A percentile compares a stretch with the other conserved stretches of the same genome.
These are phyloP conservation scores for Campylorhamphus procurvoides DNA, from an alignment of 2,113 vertebrate species.

Conservation along the genomic window DNA sequence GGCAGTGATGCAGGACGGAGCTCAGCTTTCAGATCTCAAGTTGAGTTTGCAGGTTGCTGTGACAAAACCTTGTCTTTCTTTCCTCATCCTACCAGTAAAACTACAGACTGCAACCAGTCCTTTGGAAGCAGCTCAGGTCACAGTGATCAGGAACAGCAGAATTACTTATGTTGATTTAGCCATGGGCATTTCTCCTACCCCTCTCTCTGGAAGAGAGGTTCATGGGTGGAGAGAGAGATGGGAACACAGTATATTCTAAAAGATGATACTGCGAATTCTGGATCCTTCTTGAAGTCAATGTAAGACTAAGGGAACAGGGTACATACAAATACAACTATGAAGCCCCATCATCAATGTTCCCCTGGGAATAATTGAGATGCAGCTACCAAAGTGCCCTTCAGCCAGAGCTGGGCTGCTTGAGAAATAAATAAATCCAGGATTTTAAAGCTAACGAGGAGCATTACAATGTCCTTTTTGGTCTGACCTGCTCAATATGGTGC, in stretches of 20 bases:
- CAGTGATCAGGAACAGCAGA: background rate
- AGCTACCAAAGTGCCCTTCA: background rate
- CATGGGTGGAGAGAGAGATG: background rate
- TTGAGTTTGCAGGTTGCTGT: background rate
- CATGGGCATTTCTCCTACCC: background rate
- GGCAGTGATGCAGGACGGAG: background rate
- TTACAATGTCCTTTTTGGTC: background rate
- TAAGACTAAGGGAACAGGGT: background rate
- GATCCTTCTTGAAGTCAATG: background rate
- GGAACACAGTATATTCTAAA: background rate
- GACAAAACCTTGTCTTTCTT: background rate
- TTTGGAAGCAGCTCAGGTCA: background rate
- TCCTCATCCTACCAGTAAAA: background rate
- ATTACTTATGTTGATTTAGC: background rate
- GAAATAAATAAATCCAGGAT: background rate
- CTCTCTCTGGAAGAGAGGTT: background rate
- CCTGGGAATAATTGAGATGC: background rate
- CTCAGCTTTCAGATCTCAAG: conserved; percentile 21
- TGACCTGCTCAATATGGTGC: background rate
- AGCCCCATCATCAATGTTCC: background rate
- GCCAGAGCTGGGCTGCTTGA: background rate
- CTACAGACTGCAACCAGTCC: background rate
- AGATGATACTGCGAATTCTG: background rate
- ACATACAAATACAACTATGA: background rate
- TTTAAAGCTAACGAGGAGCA: background rate